Base-by-base conservation (phyloP, 2,797 vertebrate genomes). In the Pyrocephalus nanus region DNA sequence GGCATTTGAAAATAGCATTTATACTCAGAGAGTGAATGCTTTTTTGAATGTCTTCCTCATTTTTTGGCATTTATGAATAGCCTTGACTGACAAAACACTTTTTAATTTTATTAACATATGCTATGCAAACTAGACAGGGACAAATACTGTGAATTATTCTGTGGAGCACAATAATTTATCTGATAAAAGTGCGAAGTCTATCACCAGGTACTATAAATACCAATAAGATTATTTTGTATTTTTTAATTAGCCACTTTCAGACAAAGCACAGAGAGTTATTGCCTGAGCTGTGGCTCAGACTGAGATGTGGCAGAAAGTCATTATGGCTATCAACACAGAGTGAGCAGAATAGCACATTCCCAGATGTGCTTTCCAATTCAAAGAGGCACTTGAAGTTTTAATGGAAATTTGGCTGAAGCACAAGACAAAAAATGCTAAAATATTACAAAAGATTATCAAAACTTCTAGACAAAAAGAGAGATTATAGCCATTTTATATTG, bases 381-480 rank as follows among this genome's bases (percentile, higher is more conserved):
- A 80, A 92, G 48, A 70, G n/a, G 29, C 17, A 22, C 73, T 90
- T 84, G 30, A 74, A 95, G 23, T 73, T 95, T 88, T 84, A 76
- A 73, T 27, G 26, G 36, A 88, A 93, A 89, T 84, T 86, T 62
- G 43, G 36, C 21, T 58, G 73, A 95, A 91, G 48, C 21, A 54
- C 69, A 55, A 86, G n/a, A 61, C 19, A 77, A 83, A 8, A 90
- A 86, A 86, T 22, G 6, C 10, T 65, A 65, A 91, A 90, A 88
- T 19, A 29, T 19, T 65, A 38, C 4, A 22, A 40, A 86, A 71
- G 3, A 71, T 85, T 34, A 30, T 34, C 36, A 80, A 40, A 83
- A 69, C 19, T 79, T 72, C 30, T 42, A 74, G 77, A 69, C 18
- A 43, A 47, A 86, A 74, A 64, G 25, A 73, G 60, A 72, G 20